phyloP scores from a whole-genome alignment of 2,797 vertebrate species.

The Manis javanica region DNA sequence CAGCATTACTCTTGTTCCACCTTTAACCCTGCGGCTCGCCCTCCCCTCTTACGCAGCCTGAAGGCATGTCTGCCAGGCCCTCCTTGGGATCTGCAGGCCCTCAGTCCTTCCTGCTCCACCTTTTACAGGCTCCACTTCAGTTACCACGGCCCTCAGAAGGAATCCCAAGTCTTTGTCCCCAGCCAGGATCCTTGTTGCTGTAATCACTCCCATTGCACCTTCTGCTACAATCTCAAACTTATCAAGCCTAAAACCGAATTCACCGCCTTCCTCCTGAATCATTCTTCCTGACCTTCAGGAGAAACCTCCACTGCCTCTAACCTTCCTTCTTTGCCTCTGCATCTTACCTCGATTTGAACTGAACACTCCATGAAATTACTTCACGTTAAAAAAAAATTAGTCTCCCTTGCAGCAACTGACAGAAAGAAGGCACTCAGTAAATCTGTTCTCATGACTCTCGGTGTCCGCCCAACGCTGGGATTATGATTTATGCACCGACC shows the following conservation, averaged over 20 bases:
- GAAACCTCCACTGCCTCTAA: not conserved
- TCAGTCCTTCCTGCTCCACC: not conserved
- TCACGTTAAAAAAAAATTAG: not conserved
- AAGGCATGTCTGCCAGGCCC: not conserved
- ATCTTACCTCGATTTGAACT: not conserved
- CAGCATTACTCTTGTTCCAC: not conserved
- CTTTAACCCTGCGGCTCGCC: not conserved
- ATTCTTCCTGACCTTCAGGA: not conserved
- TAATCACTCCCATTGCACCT: not conserved
- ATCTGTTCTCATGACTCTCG: not conserved
- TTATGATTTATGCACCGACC: not conserved
- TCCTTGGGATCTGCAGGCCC: not conserved
- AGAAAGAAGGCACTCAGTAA: not conserved
- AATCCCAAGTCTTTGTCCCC: not conserved
- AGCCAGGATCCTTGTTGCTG: not conserved
- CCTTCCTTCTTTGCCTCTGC: not conserved
- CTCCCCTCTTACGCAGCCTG: not conserved
- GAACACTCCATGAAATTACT: constrained; percentile 12
- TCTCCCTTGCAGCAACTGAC: not conserved
- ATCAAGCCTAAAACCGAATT: not conserved
- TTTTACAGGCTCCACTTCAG: not conserved
- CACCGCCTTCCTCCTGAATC: not conserved
- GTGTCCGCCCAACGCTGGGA: not conserved
- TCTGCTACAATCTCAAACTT: not conserved
- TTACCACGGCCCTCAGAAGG: not conserved